Evolutionary conservation across 2,888 invertebrate species (phyloP).

Genomic region (Andrena bucephala): DNA sequence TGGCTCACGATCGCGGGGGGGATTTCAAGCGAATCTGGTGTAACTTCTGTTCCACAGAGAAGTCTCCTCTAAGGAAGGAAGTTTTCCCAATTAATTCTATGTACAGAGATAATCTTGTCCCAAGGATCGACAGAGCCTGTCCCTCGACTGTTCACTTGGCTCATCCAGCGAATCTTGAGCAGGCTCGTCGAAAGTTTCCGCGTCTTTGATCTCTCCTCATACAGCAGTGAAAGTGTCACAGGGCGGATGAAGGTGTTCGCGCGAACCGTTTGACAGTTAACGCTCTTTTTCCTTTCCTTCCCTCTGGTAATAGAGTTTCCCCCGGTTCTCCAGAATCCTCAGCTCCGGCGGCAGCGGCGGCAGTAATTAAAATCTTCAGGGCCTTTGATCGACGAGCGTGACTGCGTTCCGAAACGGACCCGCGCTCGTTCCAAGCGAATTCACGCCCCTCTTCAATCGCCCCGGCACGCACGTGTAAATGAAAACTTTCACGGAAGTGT

Average conservation of each 20-base stretch:
- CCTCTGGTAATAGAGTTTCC: slow-evolving; percentile 34
- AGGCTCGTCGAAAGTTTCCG: background rate
- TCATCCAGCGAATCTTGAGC: background rate
- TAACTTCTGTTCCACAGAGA: slow-evolving; percentile 7
- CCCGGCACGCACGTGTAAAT: slow-evolving; percentile 14
- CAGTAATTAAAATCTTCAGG: slow-evolving; percentile 58
- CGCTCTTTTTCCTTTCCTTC: slow-evolving; percentile 25
- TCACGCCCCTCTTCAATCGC: slow-evolving; percentile 1
- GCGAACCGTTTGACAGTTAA: slow-evolving; percentile 17
- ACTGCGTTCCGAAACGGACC: slow-evolving; percentile 31
- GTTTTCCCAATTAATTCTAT: slow-evolving; percentile 7
- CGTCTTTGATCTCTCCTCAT: background rate
- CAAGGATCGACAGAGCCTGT: background rate
- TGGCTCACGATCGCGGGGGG: background rate
- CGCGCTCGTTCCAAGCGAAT: background rate
- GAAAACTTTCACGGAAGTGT: slow-evolving; percentile 15
- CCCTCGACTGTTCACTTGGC: slow-evolving; percentile 3
- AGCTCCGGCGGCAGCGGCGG: background rate
- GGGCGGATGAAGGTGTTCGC: slow-evolving; percentile 8
- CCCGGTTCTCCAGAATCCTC: slow-evolving; percentile 26
- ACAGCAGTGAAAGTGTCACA: background rate
- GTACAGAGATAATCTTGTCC: background rate
- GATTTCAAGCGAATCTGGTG: slow-evolving; percentile 14
- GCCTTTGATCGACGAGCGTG: slow-evolving; percentile 51
- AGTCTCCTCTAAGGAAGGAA: slow-evolving; percentile 1